Conservation (phyloP, 2,797 vertebrate species). For the Cirrhinus mrigala region DNA sequence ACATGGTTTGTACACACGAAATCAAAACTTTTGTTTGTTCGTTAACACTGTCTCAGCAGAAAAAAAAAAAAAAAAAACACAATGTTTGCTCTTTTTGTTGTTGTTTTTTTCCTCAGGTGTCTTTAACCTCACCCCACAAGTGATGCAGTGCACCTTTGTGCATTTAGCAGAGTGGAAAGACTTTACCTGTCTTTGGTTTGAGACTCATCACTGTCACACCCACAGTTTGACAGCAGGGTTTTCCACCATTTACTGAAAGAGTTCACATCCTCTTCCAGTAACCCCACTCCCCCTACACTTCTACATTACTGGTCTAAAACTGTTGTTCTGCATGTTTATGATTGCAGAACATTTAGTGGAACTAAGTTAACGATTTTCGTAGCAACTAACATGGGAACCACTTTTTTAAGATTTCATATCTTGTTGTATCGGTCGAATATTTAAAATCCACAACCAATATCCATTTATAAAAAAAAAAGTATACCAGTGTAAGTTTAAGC, state of each 20-base stretch:
- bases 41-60: neutral
- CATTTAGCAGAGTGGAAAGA: slow-evolving; percentile 68
- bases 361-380: neutral
- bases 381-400: neutral
- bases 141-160: slow-evolving; percentile 22
- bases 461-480: neutral
- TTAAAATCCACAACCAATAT: neutral
- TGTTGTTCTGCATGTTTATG: slow-evolving; percentile 1
- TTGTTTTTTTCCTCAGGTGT: neutral
- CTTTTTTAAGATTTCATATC: neutral
- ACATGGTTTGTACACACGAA: slow-evolving; percentile 23
- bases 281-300: slow-evolving; percentile 53
- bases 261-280: slow-evolving; percentile 72
- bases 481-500: too few relatives aligned
- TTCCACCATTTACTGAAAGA: slow-evolving; percentile 71
- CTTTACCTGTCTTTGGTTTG: slow-evolving; percentile 61
- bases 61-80: too few relatives aligned
- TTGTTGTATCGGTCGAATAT: neutral
- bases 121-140: slow-evolving; percentile 25
- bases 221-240: slow-evolving; percentile 70
- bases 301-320: slow-evolving; percentile 52
- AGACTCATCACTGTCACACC: slow-evolving; percentile 70
- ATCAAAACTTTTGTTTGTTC: neutral
- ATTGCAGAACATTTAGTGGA: neutral
- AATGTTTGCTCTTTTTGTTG: neutral